Conservation (phyloP, 2,113 vertebrate genomes). For the Podarcis raffonei region DNA sequence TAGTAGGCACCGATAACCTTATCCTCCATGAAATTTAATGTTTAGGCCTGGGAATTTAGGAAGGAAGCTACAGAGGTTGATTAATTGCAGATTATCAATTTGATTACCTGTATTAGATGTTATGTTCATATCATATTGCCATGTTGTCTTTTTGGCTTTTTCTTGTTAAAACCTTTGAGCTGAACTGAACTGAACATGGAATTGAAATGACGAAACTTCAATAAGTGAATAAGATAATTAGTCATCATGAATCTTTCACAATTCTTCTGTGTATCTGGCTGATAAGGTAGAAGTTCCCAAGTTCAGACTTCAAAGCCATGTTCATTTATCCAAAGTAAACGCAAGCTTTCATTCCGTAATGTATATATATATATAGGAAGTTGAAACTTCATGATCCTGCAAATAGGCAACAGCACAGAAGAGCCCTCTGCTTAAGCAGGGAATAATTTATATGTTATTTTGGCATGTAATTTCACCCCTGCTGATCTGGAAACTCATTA, state of each 20-base stretch:
- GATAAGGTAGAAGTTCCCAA: conserved; percentile 1
- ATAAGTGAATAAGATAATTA: neutral
- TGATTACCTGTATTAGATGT: neutral
- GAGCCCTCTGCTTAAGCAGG: conserved; percentile 62
- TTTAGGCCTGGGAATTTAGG: neutral
- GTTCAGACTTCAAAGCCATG: neutral
- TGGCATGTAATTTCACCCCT: conserved; percentile 66
- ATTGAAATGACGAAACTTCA: neutral
- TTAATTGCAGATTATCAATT: neutral
- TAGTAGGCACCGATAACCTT: no score
- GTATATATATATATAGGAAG: conserved; percentile 25
- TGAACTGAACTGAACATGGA: neutral
- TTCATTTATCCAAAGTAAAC: conserved; percentile 15
- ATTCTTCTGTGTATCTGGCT: conserved; percentile 8
- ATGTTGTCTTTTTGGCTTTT: neutral
- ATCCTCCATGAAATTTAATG: neutral
- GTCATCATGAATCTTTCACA: neutral
- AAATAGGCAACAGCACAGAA: conserved; percentile 50
- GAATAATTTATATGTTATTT: conserved; percentile 67
- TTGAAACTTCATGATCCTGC: conserved; percentile 48
- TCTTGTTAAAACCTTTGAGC: neutral
- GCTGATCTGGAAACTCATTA: conserved; percentile 69
- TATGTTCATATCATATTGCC: neutral
- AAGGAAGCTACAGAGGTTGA: neutral
- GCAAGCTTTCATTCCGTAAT: conserved; percentile 45